A percentile compares a stretch with the other conserved stretches of the same genome.
phyloP scores from a whole-genome alignment of 2,113 vertebrate species.

The Oryctolagus cuniculus region mOryCun1.1 NC_091432.1:208775501-208776000 shows the following conservation, averaged over 20 bases:
- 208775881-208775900: constrained; percentile 43
- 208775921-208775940: constrained; percentile 39
- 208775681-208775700: constrained; percentile 59
- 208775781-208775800: constrained; percentile 46
- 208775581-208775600: constrained; percentile 32
- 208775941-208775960: constrained; percentile 25
- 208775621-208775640: constrained; percentile 57
- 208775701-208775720: background rate
- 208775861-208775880: constrained; percentile 7
- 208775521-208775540: constrained; percentile 5
- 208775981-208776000: constrained; percentile 57
- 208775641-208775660: constrained; percentile 40
- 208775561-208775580: constrained; percentile 43
- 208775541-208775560: constrained; percentile 49
- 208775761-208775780: constrained; percentile 62
- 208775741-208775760: constrained; percentile 69
- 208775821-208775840: background rate
- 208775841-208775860: constrained; percentile 24
- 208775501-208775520: background rate
- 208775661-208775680: background rate
- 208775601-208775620: constrained; percentile 7
- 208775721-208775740: constrained; percentile 38
- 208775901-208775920: background rate
- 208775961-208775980: background rate
- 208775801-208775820: background rate